phyloP scores from a whole-genome alignment of 2,797 vertebrate genomes.

The Cyclopterus lumpus region DNA sequence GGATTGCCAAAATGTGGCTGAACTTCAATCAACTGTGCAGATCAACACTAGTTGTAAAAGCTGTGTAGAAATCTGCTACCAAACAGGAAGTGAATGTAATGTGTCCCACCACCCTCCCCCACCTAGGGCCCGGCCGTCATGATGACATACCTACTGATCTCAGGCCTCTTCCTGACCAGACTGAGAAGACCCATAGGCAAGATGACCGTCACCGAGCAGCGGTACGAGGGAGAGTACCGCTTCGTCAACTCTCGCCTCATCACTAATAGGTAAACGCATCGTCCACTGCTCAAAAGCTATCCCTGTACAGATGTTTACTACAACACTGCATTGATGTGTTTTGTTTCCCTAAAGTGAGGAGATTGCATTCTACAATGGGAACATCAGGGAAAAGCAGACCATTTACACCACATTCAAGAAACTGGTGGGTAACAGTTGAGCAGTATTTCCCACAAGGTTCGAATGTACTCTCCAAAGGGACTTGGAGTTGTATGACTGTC shows the following conservation, averaged over 20 bases:
- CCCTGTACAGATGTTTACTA: neutral
- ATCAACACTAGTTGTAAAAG: neutral
- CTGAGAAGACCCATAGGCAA: conserved; percentile 96
- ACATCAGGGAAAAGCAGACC: conserved; percentile 93
- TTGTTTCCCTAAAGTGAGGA: conserved; percentile 88
- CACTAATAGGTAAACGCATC: conserved; percentile 91
- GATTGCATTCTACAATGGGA: conserved; percentile 98
- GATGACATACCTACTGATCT: conserved; percentile 96
- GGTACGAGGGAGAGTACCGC: conserved; percentile 97
- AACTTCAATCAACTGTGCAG: neutral
- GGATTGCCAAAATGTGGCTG: neutral
- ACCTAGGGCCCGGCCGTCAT: conserved; percentile 92
- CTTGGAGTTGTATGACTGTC: neutral
- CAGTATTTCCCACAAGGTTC: neutral
- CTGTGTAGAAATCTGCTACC: neutral
- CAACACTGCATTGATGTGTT: neutral
- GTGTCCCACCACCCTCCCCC: neutral
- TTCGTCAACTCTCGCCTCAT: conserved; percentile 97
- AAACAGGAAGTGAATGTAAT: neutral
- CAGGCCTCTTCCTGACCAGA: conserved; percentile 94
- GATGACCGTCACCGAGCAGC: conserved; percentile 95
- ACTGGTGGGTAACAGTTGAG: conserved; percentile 84
- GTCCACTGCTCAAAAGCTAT: neutral
- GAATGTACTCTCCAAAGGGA: neutral
- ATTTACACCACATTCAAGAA: conserved; percentile 92